Evolutionary conservation across 2,113 vertebrate genomes (phyloP), one percentile per base, ranked within the genome.

Genomic region (Tonatia bakeri): DNA sequence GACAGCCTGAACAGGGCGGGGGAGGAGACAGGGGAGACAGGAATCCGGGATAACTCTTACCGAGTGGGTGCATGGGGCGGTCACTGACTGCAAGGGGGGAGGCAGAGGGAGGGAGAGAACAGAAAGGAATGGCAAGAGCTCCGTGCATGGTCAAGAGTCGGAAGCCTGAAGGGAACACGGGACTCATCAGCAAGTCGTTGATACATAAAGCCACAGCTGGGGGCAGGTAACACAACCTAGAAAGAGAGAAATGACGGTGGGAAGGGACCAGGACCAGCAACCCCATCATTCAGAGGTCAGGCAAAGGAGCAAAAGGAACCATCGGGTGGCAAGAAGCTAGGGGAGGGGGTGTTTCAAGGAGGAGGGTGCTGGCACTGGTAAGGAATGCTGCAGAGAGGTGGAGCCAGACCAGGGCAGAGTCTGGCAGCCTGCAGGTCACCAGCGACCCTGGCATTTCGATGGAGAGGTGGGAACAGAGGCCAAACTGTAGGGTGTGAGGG

Each of bases 131-230:
- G 43, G 13, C 77, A 33, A 70, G 70, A 43, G 28, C 65, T 65
- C n/a, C 65, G 2, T 4, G 20, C 19, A 16, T 0, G 15, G 50
- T 56, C 1, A 15, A 20, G 36, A 59, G 50, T 4, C 11, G 22
- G 73, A 77, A 89, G 75, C 54, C n/a, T 75, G 7, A 1, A 56
- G 56, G 13, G 87, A 69, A 36, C 4, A 8, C 3, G 36, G 72
- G 38, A 2, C 36, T 36, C 56, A 19, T 12, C 14, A 0, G 80
- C 61, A 59, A 1, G 16, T 0, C 31, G 69, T 2, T 9, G n/a
- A 15, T 14, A 43, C 14, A 20, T 67, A 79, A 43, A 65, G 20
- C 31, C 52, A 14, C 4, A 31, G 67, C 38, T 6, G 5, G 13
- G 26, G 19, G 4, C 14, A 13, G 45, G 31, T 59, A 20, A 75